A percentile compares a stretch with the other conserved stretches of the same genome.
Conservation (phyloP, 2,113 vertebrate species). For the Motacilla alba region DNA sequence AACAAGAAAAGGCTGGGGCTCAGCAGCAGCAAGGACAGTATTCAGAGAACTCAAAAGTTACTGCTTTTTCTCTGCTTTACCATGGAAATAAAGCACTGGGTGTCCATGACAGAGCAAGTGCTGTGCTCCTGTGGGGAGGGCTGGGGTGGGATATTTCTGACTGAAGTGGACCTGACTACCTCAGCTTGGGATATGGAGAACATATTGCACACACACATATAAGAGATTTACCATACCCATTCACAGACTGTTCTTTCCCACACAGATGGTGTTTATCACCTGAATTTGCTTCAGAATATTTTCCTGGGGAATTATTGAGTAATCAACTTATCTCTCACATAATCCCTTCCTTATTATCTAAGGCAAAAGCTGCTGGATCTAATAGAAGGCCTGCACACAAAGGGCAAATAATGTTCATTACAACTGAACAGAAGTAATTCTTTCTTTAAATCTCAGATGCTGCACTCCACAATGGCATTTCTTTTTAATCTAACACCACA, state of each 20-base stretch:
- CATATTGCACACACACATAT: background rate
- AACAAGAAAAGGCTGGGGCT: background rate
- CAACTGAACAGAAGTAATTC: background rate
- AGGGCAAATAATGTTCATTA: slow-evolving; percentile 10
- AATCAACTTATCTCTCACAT: slow-evolving; percentile 30
- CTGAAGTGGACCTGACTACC: background rate
- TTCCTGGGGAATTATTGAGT: slow-evolving; percentile 46
- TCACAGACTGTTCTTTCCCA: background rate
- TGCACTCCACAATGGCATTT: background rate
- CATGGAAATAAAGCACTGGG: background rate
- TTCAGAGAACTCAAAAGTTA: background rate
- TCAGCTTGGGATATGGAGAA: background rate
- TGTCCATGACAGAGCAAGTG: background rate
- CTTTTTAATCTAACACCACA: slow-evolving; percentile 10
- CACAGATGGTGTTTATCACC: slow-evolving; percentile 57
- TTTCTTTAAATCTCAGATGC: slow-evolving; percentile 26
- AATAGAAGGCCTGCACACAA: slow-evolving; percentile 8
- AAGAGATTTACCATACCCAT: slow-evolving; percentile 8
- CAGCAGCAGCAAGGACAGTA: background rate
- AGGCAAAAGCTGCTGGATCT: background rate
- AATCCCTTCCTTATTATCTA: slow-evolving; percentile 33
- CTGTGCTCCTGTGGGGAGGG: background rate
- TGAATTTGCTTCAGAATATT: slow-evolving; percentile 41
- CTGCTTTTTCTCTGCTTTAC: background rate
- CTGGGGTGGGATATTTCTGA: background rate